These are phyloP conservation scores for Ibycter americanus DNA, from an alignment of 2,797 vertebrate species.

Conservation along the genomic window DNA sequence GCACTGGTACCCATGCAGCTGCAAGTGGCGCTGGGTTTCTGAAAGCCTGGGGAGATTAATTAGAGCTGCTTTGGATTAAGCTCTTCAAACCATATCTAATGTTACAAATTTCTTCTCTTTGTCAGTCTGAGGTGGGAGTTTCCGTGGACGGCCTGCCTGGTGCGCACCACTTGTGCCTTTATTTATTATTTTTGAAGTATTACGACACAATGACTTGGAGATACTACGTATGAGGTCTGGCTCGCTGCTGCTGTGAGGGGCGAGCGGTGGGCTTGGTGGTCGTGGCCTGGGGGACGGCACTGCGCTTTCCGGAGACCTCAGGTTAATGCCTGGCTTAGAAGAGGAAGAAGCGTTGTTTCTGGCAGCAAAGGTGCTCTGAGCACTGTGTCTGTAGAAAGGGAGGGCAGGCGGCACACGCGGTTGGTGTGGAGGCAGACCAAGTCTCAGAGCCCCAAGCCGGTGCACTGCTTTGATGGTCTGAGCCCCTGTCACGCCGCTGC, in stretches of 20 bases:
- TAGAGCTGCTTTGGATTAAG: conserved; percentile 74
- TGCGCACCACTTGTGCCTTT: background rate
- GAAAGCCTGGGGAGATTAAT: conserved; percentile 71
- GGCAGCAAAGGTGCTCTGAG: background rate
- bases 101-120: conserved; percentile 51
- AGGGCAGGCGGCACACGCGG: no score
- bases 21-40: conserved; percentile 11
- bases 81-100: conserved; percentile 69
- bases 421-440: background rate
- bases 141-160: conserved; percentile 17
- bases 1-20: conserved; percentile 33
- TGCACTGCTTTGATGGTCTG: background rate
- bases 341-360: background rate
- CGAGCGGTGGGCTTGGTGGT: rapidly evolving
- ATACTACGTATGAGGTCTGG: background rate
- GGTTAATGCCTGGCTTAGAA: background rate
- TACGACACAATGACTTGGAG: background rate
- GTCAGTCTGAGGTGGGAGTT: conserved; percentile 52
- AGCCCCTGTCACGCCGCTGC: background rate
- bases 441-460: rapidly evolving
- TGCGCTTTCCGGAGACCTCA: background rate
- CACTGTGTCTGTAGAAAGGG: background rate
- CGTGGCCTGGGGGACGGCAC: no score
- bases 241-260: background rate
- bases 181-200: background rate